Conservation (phyloP, 2,797 vertebrate species). For the Eulemur coronatus region DNA sequence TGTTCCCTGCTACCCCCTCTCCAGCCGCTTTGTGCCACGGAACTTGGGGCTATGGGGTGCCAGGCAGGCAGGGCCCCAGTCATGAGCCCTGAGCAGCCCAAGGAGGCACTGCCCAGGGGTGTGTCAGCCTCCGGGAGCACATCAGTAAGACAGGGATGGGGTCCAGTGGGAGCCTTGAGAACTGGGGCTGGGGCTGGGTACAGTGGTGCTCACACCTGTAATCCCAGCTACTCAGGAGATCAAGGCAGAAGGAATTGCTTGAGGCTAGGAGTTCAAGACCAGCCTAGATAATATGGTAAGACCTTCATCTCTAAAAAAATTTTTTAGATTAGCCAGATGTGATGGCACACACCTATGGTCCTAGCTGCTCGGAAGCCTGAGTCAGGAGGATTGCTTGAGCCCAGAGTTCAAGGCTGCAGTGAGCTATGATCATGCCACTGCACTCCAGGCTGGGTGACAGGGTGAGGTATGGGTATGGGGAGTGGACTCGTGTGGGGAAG, state of each 20-base stretch:
- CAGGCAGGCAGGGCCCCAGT: neutral
- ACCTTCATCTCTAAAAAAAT: neutral
- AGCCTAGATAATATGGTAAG: neutral
- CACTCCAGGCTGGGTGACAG: neutral
- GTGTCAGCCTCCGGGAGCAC: neutral
- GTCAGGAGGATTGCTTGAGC: neutral
- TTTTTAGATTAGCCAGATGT: neutral
- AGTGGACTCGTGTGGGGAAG: neutral
- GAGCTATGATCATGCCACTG: neutral
- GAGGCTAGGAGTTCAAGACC: neutral
- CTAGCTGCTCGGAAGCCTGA: neutral
- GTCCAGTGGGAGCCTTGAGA: neutral
- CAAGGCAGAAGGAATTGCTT: neutral
- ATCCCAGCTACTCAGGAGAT: neutral
- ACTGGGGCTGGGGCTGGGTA: neutral
- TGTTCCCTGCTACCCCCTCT: constrained; percentile 43
- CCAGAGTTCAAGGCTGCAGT: neutral
- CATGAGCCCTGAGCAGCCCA: neutral
- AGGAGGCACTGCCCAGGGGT: neutral
- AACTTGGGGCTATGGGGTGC: neutral
- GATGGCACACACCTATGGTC: neutral
- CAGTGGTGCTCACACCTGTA: neutral
- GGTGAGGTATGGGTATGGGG: neutral
- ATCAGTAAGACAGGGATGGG: neutral
- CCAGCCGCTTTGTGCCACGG: neutral